Conservation (phyloP, 2,888 invertebrate species). For the Brachycybe producta region DNA sequence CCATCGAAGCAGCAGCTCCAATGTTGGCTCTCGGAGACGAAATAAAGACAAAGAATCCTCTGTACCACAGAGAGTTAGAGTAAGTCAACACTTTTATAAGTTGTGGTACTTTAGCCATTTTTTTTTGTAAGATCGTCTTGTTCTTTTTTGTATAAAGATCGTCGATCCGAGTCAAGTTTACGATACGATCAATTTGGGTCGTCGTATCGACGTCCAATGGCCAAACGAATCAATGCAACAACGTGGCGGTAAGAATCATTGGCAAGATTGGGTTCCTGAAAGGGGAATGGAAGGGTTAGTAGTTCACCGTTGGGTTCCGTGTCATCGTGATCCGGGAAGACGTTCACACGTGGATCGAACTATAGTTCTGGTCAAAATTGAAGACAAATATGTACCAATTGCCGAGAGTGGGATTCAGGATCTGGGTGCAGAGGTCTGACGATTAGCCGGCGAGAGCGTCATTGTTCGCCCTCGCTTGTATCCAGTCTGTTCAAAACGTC, state of each 20-base stretch:
- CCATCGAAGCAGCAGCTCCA: constrained; percentile 14
- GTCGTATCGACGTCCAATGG: constrained; percentile 90
- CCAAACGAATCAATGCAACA: constrained; percentile 78
- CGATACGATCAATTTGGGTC: constrained; percentile 78
- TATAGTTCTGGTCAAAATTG: constrained; percentile 81
- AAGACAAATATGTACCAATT: constrained; percentile 83
- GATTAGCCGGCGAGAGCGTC: not conserved
- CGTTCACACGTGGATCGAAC: constrained; percentile 86
- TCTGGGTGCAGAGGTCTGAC: constrained; percentile 31
- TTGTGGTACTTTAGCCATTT: constrained; percentile 18
- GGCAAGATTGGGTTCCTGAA: constrained; percentile 81
- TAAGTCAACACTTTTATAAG: too few species aligned
- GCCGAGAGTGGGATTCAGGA: constrained; percentile 65
- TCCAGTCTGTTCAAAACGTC: too few species aligned
- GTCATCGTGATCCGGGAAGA: constrained; percentile 71
- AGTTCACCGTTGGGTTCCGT: constrained; percentile 88
- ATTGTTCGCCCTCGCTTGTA: not conserved
- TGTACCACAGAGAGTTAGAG: constrained; percentile 44
- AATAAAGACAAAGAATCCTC: constrained; percentile 33
- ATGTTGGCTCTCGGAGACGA: not conserved
- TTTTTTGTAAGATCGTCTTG: constrained; percentile 20
- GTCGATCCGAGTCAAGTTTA: constrained; percentile 60
- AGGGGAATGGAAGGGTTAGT: constrained; percentile 85
- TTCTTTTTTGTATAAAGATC: constrained; percentile 34
- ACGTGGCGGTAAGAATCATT: constrained; percentile 72